Base-by-base conservation (phyloP, 2,113 vertebrate species). In the Macquaria australasica region DNA sequence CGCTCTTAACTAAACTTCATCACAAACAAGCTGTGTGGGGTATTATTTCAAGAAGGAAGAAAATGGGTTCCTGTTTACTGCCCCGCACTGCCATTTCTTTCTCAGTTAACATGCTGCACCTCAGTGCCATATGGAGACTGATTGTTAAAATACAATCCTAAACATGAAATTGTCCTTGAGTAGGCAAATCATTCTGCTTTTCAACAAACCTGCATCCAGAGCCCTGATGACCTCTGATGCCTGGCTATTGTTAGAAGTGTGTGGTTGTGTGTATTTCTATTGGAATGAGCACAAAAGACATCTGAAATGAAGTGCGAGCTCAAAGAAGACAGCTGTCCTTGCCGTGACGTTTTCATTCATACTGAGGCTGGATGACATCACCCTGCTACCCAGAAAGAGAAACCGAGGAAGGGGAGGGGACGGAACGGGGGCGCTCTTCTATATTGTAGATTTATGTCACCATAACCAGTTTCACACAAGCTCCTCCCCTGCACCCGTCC, bases 261-360 rank as follows among this genome's bases (percentile, higher is more conserved):
- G 82, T 73, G 81, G 80, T 73, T 76, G 86, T 89, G 85, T 90
- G 88, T 86, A 77, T 92, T 93, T 90, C 67, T 85, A 77, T 88
- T 87, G 84, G 87, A 91, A 84, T 79, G 69, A 84, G 67, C 82
- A 90, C 86, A 89, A 89, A 93, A 85, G 87, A 79, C 63, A 77
- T 84, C 88, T 89, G 84, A 89, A 91, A 91, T 89, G 73, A 90
- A 93, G 90, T 83, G 75, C 91, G 62, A 81, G 82, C 89, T 81
- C 82, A 79, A 89, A 91, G 86, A 89, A 90, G 92, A 93, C 92
- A 92, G 90, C 93, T 88, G 93, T 91, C 85, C 83, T 82, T 59
- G 92, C 81, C 85, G 80, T 87, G 88, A 88, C 83, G 74, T 84
- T 92, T 87, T 82, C 87, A 90, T 94, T 90, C 91, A 92, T 60